Percentiles rank a stretch among this genome's conserved stretches.
These are phyloP conservation scores for Eulemur albifrons DNA, from an alignment of 2,797 vertebrate species.

Conservation along the genomic window DNA sequence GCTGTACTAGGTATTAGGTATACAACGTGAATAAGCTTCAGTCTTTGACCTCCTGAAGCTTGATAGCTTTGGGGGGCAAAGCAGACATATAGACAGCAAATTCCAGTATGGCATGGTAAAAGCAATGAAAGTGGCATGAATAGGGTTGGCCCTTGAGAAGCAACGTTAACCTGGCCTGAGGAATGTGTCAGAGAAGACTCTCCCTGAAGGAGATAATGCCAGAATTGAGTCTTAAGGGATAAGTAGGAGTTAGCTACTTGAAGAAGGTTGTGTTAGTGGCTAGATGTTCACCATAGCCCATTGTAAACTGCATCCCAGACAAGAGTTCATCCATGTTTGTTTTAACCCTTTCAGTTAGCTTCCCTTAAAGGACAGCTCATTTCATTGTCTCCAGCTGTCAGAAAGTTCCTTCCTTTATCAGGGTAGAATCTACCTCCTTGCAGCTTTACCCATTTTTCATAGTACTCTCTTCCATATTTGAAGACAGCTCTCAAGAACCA, in stretches of 20 bases:
- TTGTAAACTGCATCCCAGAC: background rate
- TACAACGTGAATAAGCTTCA: background rate
- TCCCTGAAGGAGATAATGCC: background rate
- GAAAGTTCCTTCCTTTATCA: background rate
- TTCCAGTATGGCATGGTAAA: background rate
- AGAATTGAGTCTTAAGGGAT: background rate
- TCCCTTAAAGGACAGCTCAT: background rate
- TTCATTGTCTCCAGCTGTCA: background rate
- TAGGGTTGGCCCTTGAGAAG: background rate
- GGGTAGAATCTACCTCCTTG: background rate
- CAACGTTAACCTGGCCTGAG: background rate
- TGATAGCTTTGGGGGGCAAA: background rate
- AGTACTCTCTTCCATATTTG: background rate
- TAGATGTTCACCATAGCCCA: background rate
- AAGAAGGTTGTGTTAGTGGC: background rate
- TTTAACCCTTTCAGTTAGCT: background rate
- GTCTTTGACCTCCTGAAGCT: background rate
- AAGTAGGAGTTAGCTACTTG: background rate
- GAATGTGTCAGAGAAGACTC: background rate
- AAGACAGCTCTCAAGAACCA: background rate
- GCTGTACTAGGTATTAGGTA: background rate
- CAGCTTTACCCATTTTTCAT: background rate
- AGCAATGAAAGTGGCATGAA: background rate
- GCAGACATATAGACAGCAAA: background rate
- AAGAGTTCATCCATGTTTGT: background rate